Evolutionary conservation across 2,797 vertebrate species (phyloP), one percentile per base, ranked within the genome.

Genomic region (Aeoliscus strigatus): DNA sequence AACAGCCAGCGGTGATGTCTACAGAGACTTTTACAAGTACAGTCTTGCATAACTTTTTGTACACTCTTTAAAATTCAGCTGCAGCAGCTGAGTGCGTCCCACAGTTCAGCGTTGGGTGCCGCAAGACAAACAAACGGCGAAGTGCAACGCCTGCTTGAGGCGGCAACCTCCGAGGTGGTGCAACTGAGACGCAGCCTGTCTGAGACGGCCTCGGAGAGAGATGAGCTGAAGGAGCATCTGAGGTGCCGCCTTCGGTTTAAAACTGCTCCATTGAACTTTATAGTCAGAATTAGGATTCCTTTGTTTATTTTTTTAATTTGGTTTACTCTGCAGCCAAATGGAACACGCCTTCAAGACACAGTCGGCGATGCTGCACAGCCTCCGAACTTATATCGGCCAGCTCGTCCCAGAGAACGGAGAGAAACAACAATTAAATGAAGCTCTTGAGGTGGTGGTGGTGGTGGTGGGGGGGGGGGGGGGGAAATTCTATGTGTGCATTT

Each of bases 341-440:
- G 66, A 69, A 55, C 66, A 70, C 46, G 82, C 77, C 16, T 80
- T 86, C 56, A 79, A 85, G 53, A 81, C 75, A n/a, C 88, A 89
- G 73, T 79, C 81, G 1, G 66, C 78, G 51, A 83, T 79, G 14
- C 58, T 90, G 59, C 84, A 87, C 51, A 89, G 84, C 48, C 83
- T 90, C 37, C 80, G 86, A 60, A 85, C 70, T 66, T 90, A 90
- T 80, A 88, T 90, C 1, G 87, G 88, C 51, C 70, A 80, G 51
- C 69, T 86, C 21, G 45, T 70, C 58, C 82, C 85, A n/a, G 81
- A 86, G 66, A 80, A 68, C 63, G 77, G 67, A 53, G 79, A 85
- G 56, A 78, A 68, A 58, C 78, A 88, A 43, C 77, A 65, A 58
- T 70, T 86, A 58, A 80, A 64, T 42, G 66, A 80, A 63, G 54